phyloP scores from a whole-genome alignment of 2,888 invertebrate genomes.

The Caenorhabditis zanzibari region DNA sequence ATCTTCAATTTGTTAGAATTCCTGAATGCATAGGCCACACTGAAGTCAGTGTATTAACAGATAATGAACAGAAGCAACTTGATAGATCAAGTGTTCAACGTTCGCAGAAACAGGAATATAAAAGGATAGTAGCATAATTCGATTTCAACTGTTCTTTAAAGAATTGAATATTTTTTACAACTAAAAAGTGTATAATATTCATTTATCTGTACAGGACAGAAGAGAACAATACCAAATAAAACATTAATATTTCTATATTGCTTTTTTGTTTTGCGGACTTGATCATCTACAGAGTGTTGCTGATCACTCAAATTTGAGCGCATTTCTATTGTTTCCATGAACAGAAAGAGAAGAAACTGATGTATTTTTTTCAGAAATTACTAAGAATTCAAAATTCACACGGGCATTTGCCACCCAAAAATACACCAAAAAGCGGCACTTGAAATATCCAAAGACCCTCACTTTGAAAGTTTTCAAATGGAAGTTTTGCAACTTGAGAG shows the following conservation, averaged over 20 bases:
- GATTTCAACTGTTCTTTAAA: not conserved
- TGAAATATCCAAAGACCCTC: not conserved
- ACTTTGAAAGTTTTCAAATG: not conserved
- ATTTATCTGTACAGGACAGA: no score
- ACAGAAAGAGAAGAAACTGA: not conserved
- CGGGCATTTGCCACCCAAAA: not conserved
- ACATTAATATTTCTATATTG: not conserved
- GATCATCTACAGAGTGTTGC: constrained; percentile 58
- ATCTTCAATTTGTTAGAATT: constrained; percentile 47
- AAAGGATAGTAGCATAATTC: constrained; percentile 5
- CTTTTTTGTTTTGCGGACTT: constrained; percentile 20
- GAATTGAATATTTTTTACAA: not conserved
- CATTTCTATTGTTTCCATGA: constrained; percentile 20
- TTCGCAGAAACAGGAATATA: constrained; percentile 4
- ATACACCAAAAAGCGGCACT: not conserved
- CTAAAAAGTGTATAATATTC: no score
- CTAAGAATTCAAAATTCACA: no score
- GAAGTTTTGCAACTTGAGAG: not conserved
- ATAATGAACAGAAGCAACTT: constrained; percentile 21
- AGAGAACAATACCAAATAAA: not conserved
- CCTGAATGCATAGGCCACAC: constrained; percentile 29
- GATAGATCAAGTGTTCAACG: constrained; percentile 40
- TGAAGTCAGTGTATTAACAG: constrained; percentile 32
- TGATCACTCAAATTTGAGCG: constrained; percentile 42
- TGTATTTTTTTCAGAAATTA: not conserved